Evolutionary conservation across 92 coral and sea anemone species (phyloP), one percentile per base, ranked within the genome.

Genomic region (Epizoanthus rinbou): DNA sequence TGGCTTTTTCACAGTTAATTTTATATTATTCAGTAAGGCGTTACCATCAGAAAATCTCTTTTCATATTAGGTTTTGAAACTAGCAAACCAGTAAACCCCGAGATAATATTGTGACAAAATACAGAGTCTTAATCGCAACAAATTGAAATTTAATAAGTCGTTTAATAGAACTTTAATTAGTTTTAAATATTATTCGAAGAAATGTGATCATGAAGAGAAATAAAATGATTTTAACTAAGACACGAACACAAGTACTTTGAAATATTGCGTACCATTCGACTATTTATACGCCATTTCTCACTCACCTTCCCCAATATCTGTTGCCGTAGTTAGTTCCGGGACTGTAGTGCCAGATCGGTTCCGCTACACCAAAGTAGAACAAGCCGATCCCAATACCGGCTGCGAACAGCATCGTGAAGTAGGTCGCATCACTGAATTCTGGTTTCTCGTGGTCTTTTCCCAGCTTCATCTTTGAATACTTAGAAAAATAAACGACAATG

Each of bases 261-360:
- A 50, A 9, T 9, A 11, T 9, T 50, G 0, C 54, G 8, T 0
- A 15, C 41, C 17, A 67, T 41, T 60, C 39, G 37, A 21, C 37
- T 11, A 4, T 21, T 3, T 50, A 50, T 50, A 69, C 74, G n/a
- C 47, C 4, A 60, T 28, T 56, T 24, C 6, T 22, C 6, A 82
- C 89, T 68, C 47, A 86, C 89, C 89, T 63, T 63, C 89, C 89
- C 89, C 89, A 86, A 18, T 80, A 86, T 86, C 89, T 72, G 80
- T 86, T 86, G 3, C 79, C 67, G 15, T 33, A 47, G 5, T 57
- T 16, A 5, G 31, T 17, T 17, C 37, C 79, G 17, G 90, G 90
- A 18, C 50, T 82, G 75, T 87, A 87, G 35, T 87, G 86, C 72
- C 64, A 82, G 16, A 87, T 64, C 13, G 90, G 90, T 64, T 87